Percentiles rank a stretch among this genome's conserved stretches.
These are phyloP conservation scores for Brachylomia viminalis DNA, from an alignment of 2,888 invertebrate species.

Conservation along the genomic window DNA sequence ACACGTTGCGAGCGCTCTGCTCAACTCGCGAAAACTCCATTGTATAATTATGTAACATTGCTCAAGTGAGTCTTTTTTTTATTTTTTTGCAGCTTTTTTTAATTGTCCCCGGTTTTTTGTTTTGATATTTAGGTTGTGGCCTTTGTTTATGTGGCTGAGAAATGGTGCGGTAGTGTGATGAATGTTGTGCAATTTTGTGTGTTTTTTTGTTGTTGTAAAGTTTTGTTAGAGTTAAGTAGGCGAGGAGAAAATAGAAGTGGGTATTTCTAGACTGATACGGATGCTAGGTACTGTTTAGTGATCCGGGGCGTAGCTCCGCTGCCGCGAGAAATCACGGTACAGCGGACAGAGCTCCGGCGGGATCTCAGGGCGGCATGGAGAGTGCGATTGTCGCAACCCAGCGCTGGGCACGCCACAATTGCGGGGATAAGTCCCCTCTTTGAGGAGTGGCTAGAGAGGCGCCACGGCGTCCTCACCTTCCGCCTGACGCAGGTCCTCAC, in stretches of 20 bases:
- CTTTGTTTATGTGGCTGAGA: slow-evolving; percentile 32
- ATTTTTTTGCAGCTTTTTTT: slow-evolving; percentile 61
- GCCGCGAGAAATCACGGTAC: too few relatives aligned
- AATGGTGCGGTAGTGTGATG: slow-evolving; percentile 33
- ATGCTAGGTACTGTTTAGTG: not conserved
- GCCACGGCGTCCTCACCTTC: too few relatives aligned
- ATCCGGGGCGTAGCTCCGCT: too few relatives aligned
- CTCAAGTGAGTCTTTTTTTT: slow-evolving; percentile 62
- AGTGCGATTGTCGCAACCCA: too few relatives aligned
- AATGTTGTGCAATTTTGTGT: slow-evolving; percentile 9
- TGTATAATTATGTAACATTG: slow-evolving; percentile 69
- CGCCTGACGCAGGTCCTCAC: too few relatives aligned
- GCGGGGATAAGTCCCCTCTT: too few relatives aligned
- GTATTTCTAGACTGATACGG: not conserved
- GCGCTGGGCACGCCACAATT: too few relatives aligned
- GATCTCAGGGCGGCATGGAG: too few relatives aligned
- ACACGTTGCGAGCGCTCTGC: slow-evolving; percentile 61
- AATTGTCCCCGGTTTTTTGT: slow-evolving; percentile 62
- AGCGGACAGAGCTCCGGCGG: too few relatives aligned
- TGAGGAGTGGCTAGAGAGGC: too few relatives aligned
- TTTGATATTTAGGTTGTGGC: slow-evolving; percentile 64
- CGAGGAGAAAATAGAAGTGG: not conserved
- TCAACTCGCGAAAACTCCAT: slow-evolving; percentile 61
- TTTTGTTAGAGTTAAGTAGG: not conserved
- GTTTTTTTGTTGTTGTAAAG: slow-evolving; percentile 10